Evolutionary conservation across 1,140 invertebrate genomes (phyloP).

Genomic region (Apis dorsata): DNA sequence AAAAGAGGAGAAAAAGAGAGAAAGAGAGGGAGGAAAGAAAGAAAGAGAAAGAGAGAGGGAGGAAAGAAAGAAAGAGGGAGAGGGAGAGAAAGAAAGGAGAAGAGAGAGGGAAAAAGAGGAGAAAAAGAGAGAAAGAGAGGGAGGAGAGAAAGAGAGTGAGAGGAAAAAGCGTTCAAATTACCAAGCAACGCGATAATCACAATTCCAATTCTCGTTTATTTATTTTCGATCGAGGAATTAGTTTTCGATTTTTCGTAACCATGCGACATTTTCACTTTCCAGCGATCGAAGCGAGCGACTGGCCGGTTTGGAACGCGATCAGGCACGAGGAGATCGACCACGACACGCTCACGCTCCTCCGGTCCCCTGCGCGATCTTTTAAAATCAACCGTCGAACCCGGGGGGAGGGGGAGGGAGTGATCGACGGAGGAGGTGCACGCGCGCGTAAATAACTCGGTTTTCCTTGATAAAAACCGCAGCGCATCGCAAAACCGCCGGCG

Average conservation of each 20-base stretch:
- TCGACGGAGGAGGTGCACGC: not conserved
- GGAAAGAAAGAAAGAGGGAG: too few species aligned
- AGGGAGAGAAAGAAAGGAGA: too few species aligned
- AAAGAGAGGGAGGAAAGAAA: too few species aligned
- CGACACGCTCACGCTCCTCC: not conserved
- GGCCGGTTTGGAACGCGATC: not conserved
- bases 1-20: too few species aligned
- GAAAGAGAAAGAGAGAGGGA: too few species aligned
- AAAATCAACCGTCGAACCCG: not conserved
- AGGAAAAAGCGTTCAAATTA: too few species aligned
- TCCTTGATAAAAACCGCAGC: slow-evolving; percentile 18
- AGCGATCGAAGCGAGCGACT: not conserved
- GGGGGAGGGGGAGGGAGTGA: not conserved
- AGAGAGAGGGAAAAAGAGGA: too few species aligned
- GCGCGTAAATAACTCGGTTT: slow-evolving; percentile 5
- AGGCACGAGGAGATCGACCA: too few species aligned
- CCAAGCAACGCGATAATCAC: too few species aligned
- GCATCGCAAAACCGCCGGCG: not conserved
- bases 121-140: too few species aligned
- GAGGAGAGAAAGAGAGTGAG: too few species aligned
- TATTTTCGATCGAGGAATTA: not conserved
- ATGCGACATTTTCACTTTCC: not conserved
- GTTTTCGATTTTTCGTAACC: slow-evolving; percentile 28
- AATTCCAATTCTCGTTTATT: too few species aligned
- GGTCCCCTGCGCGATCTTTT: slow-evolving; percentile 13